phyloP scores from a whole-genome alignment of 1,140 invertebrate genomes.

The Hetaerina americana region DNA sequence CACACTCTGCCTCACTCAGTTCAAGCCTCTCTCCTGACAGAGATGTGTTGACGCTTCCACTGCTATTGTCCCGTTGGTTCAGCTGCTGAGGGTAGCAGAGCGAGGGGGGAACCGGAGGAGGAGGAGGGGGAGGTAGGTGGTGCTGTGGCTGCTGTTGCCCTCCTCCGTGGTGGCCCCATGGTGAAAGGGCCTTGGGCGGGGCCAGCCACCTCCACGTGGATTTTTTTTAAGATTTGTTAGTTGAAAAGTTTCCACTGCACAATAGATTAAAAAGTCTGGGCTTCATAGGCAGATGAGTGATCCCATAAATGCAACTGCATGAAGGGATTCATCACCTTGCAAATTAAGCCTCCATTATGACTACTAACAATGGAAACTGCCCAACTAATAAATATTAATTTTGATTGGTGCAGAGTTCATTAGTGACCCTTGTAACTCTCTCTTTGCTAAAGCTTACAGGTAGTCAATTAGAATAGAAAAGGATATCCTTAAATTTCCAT shows the following conservation, averaged over 20 bases:
- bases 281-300: not conserved
- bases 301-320: not conserved
- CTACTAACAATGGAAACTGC: not conserved
- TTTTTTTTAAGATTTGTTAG: not conserved
- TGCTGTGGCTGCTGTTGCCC: not conserved
- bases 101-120: not conserved
- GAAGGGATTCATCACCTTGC: not conserved
- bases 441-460: too few species aligned
- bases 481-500: too few species aligned
- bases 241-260: not conserved
- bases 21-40: slow-evolving; percentile 33
- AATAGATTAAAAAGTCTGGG: not conserved
- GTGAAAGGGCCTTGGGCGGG: not conserved
- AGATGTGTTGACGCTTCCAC: not conserved
- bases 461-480: too few species aligned
- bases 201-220: not conserved
- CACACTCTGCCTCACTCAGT: slow-evolving; percentile 54
- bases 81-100: not conserved
- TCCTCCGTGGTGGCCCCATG: not conserved
- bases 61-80: not conserved
- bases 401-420: too few species aligned
- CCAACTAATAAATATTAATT: not conserved
- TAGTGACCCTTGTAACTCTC: too few species aligned
- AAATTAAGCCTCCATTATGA: not conserved
- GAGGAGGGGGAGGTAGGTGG: not conserved